These are phyloP conservation scores for Apostichopus japonicus DNA, from an alignment of 35 echinoderm and acorn worm genomes.

Conservation along the genomic window DNA sequence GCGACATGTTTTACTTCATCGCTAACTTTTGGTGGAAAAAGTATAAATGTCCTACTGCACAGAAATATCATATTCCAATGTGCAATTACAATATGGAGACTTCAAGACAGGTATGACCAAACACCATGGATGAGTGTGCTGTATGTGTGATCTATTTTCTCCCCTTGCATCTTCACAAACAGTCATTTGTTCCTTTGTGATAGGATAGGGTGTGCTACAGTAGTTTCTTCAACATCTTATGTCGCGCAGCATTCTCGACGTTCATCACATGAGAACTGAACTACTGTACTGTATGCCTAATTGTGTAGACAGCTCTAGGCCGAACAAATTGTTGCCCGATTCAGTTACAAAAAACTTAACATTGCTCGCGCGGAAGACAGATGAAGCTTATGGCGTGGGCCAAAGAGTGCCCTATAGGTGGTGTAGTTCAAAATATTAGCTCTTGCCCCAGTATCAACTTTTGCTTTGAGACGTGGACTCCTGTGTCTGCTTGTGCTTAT, in stretches of 20 bases:
- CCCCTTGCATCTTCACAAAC: too few relatives aligned
- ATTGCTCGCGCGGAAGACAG: neutral
- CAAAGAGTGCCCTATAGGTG: slow-evolving; percentile 44
- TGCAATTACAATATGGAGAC: too few relatives aligned
- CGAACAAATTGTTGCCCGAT: slow-evolving; percentile 39
- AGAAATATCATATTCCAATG: too few relatives aligned
- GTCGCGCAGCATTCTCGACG: neutral
- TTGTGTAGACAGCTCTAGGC: slow-evolving; percentile 6
- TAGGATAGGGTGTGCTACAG: neutral
- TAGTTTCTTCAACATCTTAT: neutral
- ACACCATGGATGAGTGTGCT: too few relatives aligned
- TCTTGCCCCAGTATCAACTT: slow-evolving; percentile 51
- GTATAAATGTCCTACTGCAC: too few relatives aligned
- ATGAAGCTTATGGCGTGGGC: neutral
- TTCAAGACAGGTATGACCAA: too few relatives aligned
- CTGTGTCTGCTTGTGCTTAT: neutral
- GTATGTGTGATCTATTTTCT: too few relatives aligned
- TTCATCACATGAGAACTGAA: neutral
- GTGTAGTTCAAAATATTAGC: slow-evolving; percentile 43
- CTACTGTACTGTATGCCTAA: slow-evolving; percentile 53
- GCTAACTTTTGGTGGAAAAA: too few relatives aligned
- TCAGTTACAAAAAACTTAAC: slow-evolving; percentile 32
- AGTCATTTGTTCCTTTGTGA: neutral
- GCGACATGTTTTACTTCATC: too few relatives aligned
- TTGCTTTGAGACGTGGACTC: slow-evolving; percentile 47